Evolutionary conservation across 2,797 vertebrate species (phyloP), one percentile per base, ranked within the genome.

Genomic region (Syndactyla subalaris): DNA sequence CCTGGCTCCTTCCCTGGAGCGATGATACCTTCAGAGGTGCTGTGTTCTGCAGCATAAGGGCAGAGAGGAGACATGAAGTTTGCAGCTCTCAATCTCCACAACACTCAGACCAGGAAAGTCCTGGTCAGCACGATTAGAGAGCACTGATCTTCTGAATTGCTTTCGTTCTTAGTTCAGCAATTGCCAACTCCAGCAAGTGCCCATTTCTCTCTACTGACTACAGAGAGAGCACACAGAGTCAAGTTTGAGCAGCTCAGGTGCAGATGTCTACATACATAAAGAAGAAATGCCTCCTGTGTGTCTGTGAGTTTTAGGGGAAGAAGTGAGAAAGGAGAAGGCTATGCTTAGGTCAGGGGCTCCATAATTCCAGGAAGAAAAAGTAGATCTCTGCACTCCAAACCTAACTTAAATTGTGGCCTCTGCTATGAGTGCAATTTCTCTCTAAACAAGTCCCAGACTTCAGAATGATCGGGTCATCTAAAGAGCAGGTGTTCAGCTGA

Each of bases 191-290:
- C 41, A 77, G 45, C 36, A 66, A 66, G 32, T n/a, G 21, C 39
- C 38, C 41, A 5, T 23, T 51, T 51, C 57, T 43, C 71, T 51
- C 32, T 43, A 45, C 14, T 58, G 51, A 65, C 38, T 51, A 45
- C 38, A 79, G 12, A 48, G 11, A 67, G 41, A 36, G 19, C 5
- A 65, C 5, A 48, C 4, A 49, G 27, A 52, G 5, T 21, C 39
- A 55, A 24, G 24, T 45, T 38, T 29, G 30, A 85, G 65, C n/a
- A 45, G 48, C 39, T 79, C 43, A 62, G 48, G 46, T 21, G 6
- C 19, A 78, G 71, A 17, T 5, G 30, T 22, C 36, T 58, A 70
- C 14, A 36, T 4, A 45, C 1, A 8, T 1, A 1, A 1, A 30
- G 10, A 59, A 49, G 39, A 80, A 67, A 27, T 71, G n/a, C 14